Evolutionary conservation across 2,888 invertebrate species (phyloP), one percentile per base, ranked within the genome.

Genomic region (Limnephilus rhombicus): DNA sequence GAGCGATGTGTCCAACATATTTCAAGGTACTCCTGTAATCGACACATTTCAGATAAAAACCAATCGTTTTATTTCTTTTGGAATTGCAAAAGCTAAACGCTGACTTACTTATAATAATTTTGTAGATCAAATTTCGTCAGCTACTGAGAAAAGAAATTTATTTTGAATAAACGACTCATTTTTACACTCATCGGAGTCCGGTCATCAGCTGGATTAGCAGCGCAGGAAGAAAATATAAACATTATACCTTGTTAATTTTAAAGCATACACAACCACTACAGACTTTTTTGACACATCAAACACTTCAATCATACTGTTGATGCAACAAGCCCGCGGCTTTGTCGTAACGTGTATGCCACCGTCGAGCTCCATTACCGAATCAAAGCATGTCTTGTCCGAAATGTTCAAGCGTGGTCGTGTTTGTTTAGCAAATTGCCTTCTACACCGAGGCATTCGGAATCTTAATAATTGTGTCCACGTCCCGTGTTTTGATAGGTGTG

Each of bases 391-490:
- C 83, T 15, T 24, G 83, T 24, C 68, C 68, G 68, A 68, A 68
- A 68, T 68, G 68, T 37, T 24, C 34, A 37, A 41, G 85, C 85
- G 85, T 86, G 85, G 85, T 86, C 85, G 85, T 86, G 85, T 86
- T 41, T 86, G 85, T 41, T 86, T 49, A 86, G 85, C 85, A 49
- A 86, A 86, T 86, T 86, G 85, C 85, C 85, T 41, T 86, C 85
- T n/a, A 29, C 41, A 86, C 85, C 15, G 85, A 49, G 45, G 45
- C 83, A 34, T 41, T 24, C 49, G 41, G 85, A 5, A 41, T 86
- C 85, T 45, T 86, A 86, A 86, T 49, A 86, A 86, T 49, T 45
- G 85, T 85, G 85, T 41, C 37, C 85, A 41, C 85, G 85, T 45
- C 37, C 12, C 37, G 18, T 85, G 85, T 45, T 85, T 41, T 41